Conservation (phyloP, 2,113 vertebrate genomes). For the Sinocyclocheilus anshuiensis region DNA sequence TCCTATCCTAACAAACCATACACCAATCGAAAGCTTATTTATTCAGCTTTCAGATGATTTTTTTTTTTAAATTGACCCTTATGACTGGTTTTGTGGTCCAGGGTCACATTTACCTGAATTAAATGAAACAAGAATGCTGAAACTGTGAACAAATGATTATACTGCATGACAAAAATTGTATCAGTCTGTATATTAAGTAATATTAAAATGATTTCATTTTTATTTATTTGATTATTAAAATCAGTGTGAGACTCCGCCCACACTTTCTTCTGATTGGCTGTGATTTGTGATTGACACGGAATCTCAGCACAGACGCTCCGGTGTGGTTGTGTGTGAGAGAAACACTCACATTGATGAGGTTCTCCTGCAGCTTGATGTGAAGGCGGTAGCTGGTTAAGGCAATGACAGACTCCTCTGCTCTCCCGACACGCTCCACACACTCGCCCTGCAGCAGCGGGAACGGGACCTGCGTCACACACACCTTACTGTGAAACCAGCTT, state of each 20-base stretch:
- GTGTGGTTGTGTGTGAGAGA: not conserved
- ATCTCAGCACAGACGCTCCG: not conserved
- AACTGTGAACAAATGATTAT: no score
- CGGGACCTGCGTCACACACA: slow-evolving; percentile 79
- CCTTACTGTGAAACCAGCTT: no score
- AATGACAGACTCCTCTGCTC: slow-evolving; percentile 91
- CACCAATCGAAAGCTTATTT: no score
- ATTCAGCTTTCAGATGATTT: no score
- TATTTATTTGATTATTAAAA: not conserved
- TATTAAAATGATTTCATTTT: not conserved
- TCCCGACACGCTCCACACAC: slow-evolving; percentile 91
- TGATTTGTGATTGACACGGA: not conserved
- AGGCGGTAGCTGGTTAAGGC: slow-evolving; percentile 96
- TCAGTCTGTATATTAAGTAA: not conserved
- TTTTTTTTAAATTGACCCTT: no score
- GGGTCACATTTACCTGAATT: no score
- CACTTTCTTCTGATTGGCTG: not conserved
- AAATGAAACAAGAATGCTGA: no score
- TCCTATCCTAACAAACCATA: no score
- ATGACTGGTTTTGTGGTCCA: no score
- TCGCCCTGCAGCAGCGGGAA: slow-evolving; percentile 94
- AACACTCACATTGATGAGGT: slow-evolving; percentile 87
- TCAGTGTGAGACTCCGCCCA: not conserved
- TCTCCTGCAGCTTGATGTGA: slow-evolving; percentile 97
- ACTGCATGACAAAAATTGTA: no score